Base-by-base conservation (phyloP, 2,113 vertebrate species). In the Pelodiscus sinensis region DNA sequence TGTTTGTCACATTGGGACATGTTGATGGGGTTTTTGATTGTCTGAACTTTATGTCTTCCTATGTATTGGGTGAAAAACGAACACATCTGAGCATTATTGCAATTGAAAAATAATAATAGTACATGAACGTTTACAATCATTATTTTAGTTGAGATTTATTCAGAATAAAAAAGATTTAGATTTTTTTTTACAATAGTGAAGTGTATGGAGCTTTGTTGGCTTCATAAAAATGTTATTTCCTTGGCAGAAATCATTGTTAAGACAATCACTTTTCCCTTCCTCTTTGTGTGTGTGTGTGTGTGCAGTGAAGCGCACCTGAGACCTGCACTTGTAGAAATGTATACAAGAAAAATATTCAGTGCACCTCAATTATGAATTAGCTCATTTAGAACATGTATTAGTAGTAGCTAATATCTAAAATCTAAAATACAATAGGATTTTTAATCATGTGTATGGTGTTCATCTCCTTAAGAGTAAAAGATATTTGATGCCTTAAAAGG, bases 1-100 rank as follows among this genome's bases (percentile, higher is more conserved):
- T 87, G 84, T 58, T 77, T 82, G 52, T 77, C 83, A 55, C 38
- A 38, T 35, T 73, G 82, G 87, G 55, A 82, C 38, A 78, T 50
- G 83, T 68, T 82, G 29, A 8, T 79, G 55, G 55, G 71, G 73
- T 90, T 95, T 88, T 92, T 92, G 91, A 82, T 83, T 90, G 79
- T 88, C 92, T 92, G 93, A 29, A 58, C 16, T 90, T 85, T 1
- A 19, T 82, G 93, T 90, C 85, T 57, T 95, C 92, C 86, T 81
- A 4, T n/a, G 52, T 88, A 25, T 77, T 91, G 94, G 86, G 2
- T 44, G 44, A 19, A 92, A 95, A 92, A 81, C 4, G 14, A 90
- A 65, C 92, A 91, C 78, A 94, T 88, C 80, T 62, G 80, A 58
- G 82, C 51, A 88, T 92, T 93, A 35, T 77, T 65, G 7, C 24